Percentiles rank a stretch among this genome's conserved stretches.
These are phyloP conservation scores for Meganola albula DNA, from an alignment of 2,888 invertebrate species.

Conservation along the genomic window DNA sequence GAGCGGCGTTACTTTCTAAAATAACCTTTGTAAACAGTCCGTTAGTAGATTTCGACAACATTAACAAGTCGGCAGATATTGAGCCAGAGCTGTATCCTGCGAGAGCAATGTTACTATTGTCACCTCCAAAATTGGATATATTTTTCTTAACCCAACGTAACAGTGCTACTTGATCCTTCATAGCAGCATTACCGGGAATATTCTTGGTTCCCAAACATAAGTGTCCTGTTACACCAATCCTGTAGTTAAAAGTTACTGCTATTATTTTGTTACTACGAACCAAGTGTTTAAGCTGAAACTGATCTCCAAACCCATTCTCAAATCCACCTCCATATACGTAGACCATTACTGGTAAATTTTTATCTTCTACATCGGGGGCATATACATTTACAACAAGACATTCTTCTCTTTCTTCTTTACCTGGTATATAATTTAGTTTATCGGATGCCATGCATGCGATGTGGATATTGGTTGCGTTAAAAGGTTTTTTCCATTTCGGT, in stretches of 20 bases:
- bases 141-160: slow-evolving; percentile 41
- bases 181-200: slow-evolving; percentile 41
- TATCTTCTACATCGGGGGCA: slow-evolving; percentile 41
- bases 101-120: slow-evolving; percentile 40
- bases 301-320: slow-evolving; percentile 29
- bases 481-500: slow-evolving; percentile 31
- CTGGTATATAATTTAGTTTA: too few species aligned
- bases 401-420: slow-evolving; percentile 33
- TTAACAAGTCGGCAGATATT: not conserved
- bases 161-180: slow-evolving; percentile 42
- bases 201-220: slow-evolving; percentile 35
- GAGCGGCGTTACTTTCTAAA: too few species aligned
- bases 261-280: slow-evolving; percentile 28
- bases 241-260: slow-evolving; percentile 35
- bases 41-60: not conserved
- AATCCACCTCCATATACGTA: slow-evolving; percentile 38
- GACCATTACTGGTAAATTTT: slow-evolving; percentile 34
- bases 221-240: slow-evolving; percentile 35
- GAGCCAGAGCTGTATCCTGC: not conserved
- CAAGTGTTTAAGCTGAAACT: slow-evolving; percentile 15
- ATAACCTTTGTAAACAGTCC: not conserved
- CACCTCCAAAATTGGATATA: slow-evolving; percentile 40
- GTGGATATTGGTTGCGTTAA: slow-evolving; percentile 28
- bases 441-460: slow-evolving; percentile 35
- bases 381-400: slow-evolving; percentile 53